A percentile compares a stretch with the other conserved stretches of the same genome.
Evolutionary conservation across 2,113 vertebrate species (phyloP).

Genomic region (Nyctereutes procyonoides): DNA sequence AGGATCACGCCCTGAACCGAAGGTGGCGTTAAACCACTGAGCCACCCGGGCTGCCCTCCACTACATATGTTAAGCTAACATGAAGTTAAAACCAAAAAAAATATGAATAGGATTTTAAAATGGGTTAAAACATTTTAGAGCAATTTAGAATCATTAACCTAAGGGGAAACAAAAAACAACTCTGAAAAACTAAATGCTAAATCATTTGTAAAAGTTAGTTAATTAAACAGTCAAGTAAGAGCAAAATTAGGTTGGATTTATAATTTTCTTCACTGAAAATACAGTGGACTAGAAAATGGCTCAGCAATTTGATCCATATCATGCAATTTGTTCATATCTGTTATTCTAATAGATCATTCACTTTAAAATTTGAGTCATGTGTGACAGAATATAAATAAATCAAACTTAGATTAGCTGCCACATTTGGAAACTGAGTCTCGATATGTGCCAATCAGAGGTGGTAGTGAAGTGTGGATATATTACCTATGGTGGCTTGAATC

Average conservation of each 20-base stretch:
- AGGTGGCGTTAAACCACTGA: no score
- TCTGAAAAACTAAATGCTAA: conserved; percentile 57
- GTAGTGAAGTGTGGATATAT: neutral
- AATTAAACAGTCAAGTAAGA: conserved; percentile 66
- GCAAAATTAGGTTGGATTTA: conserved; percentile 40
- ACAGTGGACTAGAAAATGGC: conserved; percentile 5
- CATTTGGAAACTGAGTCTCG: conserved; percentile 6
- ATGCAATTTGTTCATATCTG: conserved; percentile 51
- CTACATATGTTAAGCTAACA: neutral
- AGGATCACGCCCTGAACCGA: no score
- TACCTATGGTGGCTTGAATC: neutral
- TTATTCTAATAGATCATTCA: conserved; percentile 59
- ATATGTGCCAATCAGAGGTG: conserved; percentile 30
- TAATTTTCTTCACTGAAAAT: conserved; percentile 43
- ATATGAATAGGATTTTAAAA: conserved; percentile 24
- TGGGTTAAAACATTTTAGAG: conserved; percentile 16
- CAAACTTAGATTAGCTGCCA: conserved; percentile 16
- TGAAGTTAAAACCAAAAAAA: conserved; percentile 30
- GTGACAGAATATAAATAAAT: conserved; percentile 56
- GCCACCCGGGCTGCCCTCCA: no score
- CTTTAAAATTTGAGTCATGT: conserved; percentile 66
- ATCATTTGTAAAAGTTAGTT: conserved; percentile 59
- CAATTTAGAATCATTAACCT: conserved; percentile 1
- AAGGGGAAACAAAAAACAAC: neutral
- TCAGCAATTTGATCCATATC: conserved; percentile 38